Conservation (phyloP, 1,140 invertebrate species). For the Nomia melanderi region DNA sequence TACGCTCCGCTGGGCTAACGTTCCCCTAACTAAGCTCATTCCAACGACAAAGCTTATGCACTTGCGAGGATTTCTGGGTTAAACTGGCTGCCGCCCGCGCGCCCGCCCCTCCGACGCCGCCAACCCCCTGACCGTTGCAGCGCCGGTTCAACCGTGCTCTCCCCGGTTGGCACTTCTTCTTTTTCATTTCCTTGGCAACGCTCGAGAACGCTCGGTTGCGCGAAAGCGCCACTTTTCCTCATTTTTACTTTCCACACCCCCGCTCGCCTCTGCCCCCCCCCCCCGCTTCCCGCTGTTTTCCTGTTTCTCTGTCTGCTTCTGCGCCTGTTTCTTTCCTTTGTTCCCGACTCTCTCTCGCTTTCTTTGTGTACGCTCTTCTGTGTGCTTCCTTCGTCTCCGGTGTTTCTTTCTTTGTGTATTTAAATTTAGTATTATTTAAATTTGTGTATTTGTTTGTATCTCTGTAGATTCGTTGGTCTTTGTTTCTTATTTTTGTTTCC, state of each 20-base stretch:
- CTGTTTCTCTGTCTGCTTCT: no score
- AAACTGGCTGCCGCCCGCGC: constrained; percentile 22
- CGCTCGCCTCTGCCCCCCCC: not conserved
- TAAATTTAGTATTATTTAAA: no score
- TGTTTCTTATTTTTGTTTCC: no score
- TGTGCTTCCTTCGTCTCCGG: no score
- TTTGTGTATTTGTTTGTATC: no score
- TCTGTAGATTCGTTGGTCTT: no score
- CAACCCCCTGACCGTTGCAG: not conserved
- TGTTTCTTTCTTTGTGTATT: no score
- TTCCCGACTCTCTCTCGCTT: no score
- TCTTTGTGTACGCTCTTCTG: no score
- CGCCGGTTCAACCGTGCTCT: not conserved
- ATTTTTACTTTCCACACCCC: constrained; percentile 30
- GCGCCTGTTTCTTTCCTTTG: no score
- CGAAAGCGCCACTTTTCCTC: constrained; percentile 55
- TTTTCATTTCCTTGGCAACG: constrained; percentile 51
- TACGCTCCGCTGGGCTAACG: constrained; percentile 60
- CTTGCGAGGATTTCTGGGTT: constrained; percentile 62
- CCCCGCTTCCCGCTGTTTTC: not conserved
- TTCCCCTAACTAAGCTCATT: constrained; percentile 70
- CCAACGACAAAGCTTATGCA: constrained; percentile 69
- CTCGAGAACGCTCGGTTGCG: constrained; percentile 53
- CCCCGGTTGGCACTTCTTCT: constrained; percentile 11
- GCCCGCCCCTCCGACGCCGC: not conserved